These are phyloP conservation scores for Synchiropus splendidus DNA, from an alignment of 2,113 vertebrate species.

Conservation along the genomic window DNA sequence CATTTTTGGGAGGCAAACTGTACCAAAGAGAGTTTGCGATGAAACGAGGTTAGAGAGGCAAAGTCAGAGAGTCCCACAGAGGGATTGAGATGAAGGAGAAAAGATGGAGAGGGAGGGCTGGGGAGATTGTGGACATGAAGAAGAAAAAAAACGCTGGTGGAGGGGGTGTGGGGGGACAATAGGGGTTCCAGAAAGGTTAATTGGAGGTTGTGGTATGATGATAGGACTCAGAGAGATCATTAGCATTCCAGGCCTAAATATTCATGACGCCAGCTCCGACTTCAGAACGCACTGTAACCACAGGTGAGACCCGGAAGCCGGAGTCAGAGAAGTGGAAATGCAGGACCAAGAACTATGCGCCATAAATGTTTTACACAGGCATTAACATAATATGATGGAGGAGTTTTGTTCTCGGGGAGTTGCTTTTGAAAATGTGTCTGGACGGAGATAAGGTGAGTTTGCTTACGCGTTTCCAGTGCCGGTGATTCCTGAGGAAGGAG, in stretches of 20 bases:
- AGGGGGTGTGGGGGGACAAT: neutral
- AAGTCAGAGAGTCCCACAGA: conserved; percentile 45
- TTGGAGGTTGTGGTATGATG: conserved; percentile 61
- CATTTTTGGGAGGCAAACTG: conserved; percentile 22
- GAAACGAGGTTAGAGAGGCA: conserved; percentile 53
- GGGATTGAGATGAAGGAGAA: conserved; percentile 18
- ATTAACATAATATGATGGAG: conserved; percentile 55
- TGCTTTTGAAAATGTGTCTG: conserved; percentile 5
- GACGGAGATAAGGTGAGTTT: conserved; percentile 4
- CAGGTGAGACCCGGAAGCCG: conserved; percentile 36
- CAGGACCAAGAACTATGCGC: conserved; percentile 30
- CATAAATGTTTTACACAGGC: conserved; percentile 56
- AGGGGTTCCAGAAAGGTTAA: conserved; percentile 51
- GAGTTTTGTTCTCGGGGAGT: conserved; percentile 25
- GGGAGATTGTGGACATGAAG: conserved; percentile 1
- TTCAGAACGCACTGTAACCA: conserved; percentile 31
- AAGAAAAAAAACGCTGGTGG: neutral
- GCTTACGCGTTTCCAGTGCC: conserved; percentile 19
- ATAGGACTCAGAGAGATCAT: conserved; percentile 59
- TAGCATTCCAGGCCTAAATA: conserved; percentile 64
- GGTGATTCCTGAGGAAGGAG: conserved; percentile 1
- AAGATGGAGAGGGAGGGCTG: conserved; percentile 18
- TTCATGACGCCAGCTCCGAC: conserved; percentile 52
- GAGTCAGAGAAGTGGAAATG: conserved; percentile 34
- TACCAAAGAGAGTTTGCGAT: conserved; percentile 51